These are phyloP conservation scores for Peromyscus californicus DNA, from an alignment of 2,113 vertebrate genomes.

Conservation along the genomic window DNA sequence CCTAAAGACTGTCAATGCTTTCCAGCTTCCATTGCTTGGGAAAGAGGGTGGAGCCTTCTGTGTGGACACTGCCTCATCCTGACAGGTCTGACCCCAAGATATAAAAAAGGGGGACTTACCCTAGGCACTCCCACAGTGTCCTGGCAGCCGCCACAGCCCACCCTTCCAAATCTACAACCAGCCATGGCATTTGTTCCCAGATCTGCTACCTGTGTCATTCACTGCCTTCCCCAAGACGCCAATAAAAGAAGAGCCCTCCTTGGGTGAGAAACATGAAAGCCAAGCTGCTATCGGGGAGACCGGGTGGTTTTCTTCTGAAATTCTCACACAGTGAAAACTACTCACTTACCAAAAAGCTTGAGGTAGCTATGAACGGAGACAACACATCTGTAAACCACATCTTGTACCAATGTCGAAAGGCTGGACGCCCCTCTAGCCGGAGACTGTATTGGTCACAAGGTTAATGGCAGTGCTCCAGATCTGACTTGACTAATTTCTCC, in stretches of 20 bases:
- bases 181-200: constrained; percentile 4
- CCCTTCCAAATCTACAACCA: constrained; percentile 7
- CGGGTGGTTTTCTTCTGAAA: neutral
- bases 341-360: neutral
- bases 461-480: neutral
- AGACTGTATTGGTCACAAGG: neutral
- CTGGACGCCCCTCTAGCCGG: neutral
- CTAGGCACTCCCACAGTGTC: neutral
- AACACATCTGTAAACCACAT: neutral
- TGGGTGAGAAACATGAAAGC: neutral
- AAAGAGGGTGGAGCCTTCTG: neutral
- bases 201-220: constrained; percentile 63
- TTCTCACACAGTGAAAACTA: neutral
- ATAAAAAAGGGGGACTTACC: neutral
- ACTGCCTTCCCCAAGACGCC: neutral
- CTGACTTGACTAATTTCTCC: constrained; percentile 12
- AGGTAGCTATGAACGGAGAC: neutral
- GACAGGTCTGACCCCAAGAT: neutral
- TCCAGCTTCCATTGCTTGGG: neutral
- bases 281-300: neutral
- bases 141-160: neutral
- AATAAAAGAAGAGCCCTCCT: constrained; percentile 9
- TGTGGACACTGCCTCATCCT: neutral
- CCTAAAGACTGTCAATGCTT: neutral
- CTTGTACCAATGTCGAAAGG: neutral